phyloP scores from a whole-genome alignment of 1,140 invertebrate species.

The Tetranychus cinnabarinus region DNA sequence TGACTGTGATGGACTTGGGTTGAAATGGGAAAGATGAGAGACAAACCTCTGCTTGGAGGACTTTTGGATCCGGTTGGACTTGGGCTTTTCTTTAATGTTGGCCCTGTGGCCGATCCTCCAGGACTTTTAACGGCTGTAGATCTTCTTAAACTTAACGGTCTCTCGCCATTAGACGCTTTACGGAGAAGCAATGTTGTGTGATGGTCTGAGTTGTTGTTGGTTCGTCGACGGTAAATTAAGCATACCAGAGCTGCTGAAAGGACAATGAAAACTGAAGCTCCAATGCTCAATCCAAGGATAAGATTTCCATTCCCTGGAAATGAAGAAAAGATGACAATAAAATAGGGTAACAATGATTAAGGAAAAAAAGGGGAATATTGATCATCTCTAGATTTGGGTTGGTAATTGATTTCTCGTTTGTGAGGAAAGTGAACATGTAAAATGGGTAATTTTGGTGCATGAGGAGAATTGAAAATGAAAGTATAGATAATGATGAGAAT shows the following conservation, averaged over 20 bases:
- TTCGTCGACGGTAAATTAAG: constrained; percentile 28
- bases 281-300: constrained; percentile 20
- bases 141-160: constrained; percentile 32
- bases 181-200: constrained; percentile 3
- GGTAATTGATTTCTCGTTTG: too few species aligned
- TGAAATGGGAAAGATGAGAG: neutral
- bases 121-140: constrained; percentile 40
- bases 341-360: neutral
- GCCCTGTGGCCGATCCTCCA: constrained; percentile 29
- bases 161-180: constrained; percentile 17
- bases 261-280: constrained; percentile 28
- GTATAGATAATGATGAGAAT: too few species aligned
- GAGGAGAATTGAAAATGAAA: too few species aligned
- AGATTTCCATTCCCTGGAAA: neutral
- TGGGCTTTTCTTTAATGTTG: constrained; percentile 65
- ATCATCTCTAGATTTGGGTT: too few species aligned
- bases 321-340: neutral
- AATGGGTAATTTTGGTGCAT: too few species aligned
- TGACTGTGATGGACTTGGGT: neutral
- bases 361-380: too few species aligned
- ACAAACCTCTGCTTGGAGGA: constrained; percentile 14
- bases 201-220: neutral
- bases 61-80: constrained; percentile 42
- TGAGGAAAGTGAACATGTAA: too few species aligned
- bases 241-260: constrained; percentile 31